phyloP scores from a whole-genome alignment of 2,797 vertebrate species.

The Pipistrellus kuhlii region DNA sequence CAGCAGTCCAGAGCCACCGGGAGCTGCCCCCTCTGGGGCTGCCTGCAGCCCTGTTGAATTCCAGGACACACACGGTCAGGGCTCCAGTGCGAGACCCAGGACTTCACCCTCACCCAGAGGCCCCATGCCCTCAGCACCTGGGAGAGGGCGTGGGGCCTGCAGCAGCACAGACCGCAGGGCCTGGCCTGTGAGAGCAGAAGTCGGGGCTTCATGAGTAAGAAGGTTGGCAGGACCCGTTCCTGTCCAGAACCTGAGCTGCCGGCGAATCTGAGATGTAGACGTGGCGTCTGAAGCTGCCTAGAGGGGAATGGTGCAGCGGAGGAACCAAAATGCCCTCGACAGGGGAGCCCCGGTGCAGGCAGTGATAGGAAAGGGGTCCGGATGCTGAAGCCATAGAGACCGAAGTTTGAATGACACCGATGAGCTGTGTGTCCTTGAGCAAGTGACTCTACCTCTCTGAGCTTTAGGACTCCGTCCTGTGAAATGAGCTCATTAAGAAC shows the following conservation, averaged over 20 bases:
- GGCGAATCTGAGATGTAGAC: not conserved
- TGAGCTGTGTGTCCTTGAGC: not conserved
- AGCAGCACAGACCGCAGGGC: not conserved
- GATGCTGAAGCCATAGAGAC: not conserved
- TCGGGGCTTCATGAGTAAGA: not conserved
- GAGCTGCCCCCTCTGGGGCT: not conserved
- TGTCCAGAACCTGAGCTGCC: not conserved
- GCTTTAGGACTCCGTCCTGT: not conserved
- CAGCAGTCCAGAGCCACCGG: not conserved
- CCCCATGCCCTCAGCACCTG: not conserved
- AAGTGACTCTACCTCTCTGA: not conserved
- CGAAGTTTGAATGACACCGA: not conserved
- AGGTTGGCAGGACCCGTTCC: not conserved
- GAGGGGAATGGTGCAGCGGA: not conserved
- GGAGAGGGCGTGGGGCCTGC: not conserved
- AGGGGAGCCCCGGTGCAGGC: not conserved
- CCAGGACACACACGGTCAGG: too few relatives aligned
- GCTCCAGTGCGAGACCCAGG: not conserved
- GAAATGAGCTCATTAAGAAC: not conserved
- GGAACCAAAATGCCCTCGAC: not conserved
- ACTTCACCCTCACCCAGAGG: not conserved
- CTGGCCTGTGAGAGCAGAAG: not conserved
- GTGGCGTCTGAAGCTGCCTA: not conserved
- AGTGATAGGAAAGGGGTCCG: not conserved
- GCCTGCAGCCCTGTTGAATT: not conserved